Conservation (phyloP, 2,888 invertebrate species). For the Mongoloraphidia duomilia region DNA sequence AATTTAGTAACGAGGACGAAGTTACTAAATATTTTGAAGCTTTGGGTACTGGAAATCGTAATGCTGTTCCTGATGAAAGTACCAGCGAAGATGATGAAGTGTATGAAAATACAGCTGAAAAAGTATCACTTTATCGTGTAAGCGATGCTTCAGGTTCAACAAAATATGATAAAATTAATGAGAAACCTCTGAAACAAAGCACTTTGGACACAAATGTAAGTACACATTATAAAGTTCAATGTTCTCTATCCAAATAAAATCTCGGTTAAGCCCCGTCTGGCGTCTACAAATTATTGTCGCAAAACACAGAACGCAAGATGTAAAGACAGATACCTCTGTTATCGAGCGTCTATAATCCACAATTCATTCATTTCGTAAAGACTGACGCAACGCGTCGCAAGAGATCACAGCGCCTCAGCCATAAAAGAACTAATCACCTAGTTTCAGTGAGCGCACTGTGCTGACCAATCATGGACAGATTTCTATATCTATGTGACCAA, state of each 20-base stretch:
- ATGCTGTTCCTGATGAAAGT: conserved; percentile 54
- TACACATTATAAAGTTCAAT: conserved; percentile 7
- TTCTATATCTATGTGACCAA: too few species aligned
- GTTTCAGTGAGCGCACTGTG: not conserved
- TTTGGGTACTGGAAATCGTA: conserved; percentile 59
- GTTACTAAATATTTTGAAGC: conserved; percentile 61
- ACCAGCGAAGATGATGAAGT: conserved; percentile 61
- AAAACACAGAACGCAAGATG: too few species aligned
- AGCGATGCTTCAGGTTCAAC: conserved; percentile 52
- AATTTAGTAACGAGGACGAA: conserved; percentile 46
- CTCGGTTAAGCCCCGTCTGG: too few species aligned
- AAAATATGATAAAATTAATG: conserved; percentile 47
- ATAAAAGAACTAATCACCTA: too few species aligned
- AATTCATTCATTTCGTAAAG: too few species aligned
- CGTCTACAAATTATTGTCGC: too few species aligned
- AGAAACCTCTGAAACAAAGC: conserved; percentile 58
- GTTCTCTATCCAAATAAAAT: not conserved
- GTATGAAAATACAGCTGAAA: conserved; percentile 53
- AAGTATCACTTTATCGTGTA: conserved; percentile 53
- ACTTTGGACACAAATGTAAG: conserved; percentile 53
- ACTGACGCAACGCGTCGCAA: too few species aligned
- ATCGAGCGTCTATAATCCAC: too few species aligned
- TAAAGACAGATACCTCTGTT: too few species aligned
- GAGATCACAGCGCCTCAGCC: too few species aligned
- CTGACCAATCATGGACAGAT: too few species aligned